Evolutionary conservation across 2,888 invertebrate genomes (phyloP), one percentile per base, ranked within the genome.

Genomic region (Schizaphis graminum): DNA sequence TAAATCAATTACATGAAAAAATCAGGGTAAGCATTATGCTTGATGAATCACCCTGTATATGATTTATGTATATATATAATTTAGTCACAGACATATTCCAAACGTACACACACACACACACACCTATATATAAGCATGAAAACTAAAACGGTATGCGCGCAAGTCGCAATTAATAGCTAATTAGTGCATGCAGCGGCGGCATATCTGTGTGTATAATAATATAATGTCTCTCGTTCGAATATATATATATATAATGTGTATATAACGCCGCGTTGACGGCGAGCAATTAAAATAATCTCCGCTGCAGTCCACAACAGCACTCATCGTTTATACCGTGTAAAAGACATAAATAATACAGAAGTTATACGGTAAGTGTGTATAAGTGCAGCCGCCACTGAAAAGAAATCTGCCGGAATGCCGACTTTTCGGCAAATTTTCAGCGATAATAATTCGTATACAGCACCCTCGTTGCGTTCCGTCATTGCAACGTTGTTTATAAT

Each of bases 221-320:
- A 77, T 35, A 35, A 77, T 35, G 77, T 77, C 77, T 35, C 8
- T 77, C 35, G 67, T 21, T 85, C 41, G 47, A 24, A 2, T 61
- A 28, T 47, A 2, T 61, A 41, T 41, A 24, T 41, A 41, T 57
- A 89, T 89, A 61, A 35, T 77, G 35, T n/a, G 28, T 35, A 35
- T n/a, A 21, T 21, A 77, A 35, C 35, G 1, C 10, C 11, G 61
- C n/a, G 67, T 67, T 90, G n/a, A 67, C 67, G 67, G 13, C 67
- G 49, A n/a, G 61, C 47, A 90, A 90, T 90, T 90, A 90, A 90
- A 90, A 90, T 77, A 90, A 90, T 90, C 90, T 90, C 67, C 61
- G 61, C 57, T 44, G 41, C 41, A 28, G 61, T 61, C 13, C 61
- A n/a, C 35, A 77, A 77, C 35, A 77, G 77, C 35, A 21, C 35